These are phyloP conservation scores for Limnothrissa miodon DNA, from an alignment of 2,113 vertebrate species.

Conservation along the genomic window DNA sequence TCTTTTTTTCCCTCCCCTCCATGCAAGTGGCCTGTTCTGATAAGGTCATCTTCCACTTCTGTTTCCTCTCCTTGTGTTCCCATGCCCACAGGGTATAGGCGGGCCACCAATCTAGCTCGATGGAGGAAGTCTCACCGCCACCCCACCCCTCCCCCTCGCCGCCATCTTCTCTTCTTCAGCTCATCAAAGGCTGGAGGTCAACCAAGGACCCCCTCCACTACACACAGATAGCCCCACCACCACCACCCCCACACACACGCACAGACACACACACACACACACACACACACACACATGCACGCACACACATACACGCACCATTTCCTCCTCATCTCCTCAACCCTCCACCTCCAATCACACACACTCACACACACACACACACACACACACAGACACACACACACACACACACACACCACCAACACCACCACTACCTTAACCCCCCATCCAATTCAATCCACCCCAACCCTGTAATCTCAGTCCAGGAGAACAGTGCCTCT, in stretches of 20 bases:
- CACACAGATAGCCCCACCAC: too few relatives aligned
- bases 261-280: not conserved
- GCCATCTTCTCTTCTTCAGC: not conserved
- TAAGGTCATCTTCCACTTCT: slow-evolving; percentile 9
- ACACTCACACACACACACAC: not conserved
- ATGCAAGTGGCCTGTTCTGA: not conserved
- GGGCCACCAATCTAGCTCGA: not conserved
- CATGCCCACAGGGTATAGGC: not conserved
- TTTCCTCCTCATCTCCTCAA: not conserved
- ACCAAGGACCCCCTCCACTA: not conserved
- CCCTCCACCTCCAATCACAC: not conserved
- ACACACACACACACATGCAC: not conserved
- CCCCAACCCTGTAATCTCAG: not conserved
- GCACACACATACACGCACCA: too few relatives aligned
- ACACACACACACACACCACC: too few relatives aligned
- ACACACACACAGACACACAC: not conserved
- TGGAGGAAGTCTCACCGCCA: not conserved
- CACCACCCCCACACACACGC: not conserved
- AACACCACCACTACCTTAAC: not conserved
- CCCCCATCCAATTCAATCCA: not conserved
- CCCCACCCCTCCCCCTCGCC: not conserved
- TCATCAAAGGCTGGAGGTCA: slow-evolving; percentile 24
- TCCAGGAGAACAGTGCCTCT: not conserved
- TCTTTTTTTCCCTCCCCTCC: not conserved
- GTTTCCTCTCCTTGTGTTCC: not conserved